These are phyloP conservation scores for Pseudomyrmex cubaensis DNA, from an alignment of 1,140 invertebrate genomes.

Conservation along the genomic window DNA sequence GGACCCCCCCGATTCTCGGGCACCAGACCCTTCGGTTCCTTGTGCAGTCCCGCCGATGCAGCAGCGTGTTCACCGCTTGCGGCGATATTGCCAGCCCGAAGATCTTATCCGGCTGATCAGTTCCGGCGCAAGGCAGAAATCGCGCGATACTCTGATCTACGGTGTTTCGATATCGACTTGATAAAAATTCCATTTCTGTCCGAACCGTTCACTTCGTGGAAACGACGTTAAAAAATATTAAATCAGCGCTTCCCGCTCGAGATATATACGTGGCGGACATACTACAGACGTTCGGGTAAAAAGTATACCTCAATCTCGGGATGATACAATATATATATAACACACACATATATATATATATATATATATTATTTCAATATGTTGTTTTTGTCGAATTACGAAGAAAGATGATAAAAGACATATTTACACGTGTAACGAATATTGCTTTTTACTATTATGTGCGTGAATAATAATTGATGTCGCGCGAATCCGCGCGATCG, in stretches of 20 bases:
- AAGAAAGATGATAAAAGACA: background rate
- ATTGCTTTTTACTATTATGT: no score
- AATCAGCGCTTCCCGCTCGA: background rate
- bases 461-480: background rate
- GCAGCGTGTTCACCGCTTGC: slow-evolving; percentile 36
- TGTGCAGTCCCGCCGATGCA: slow-evolving; percentile 38
- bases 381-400: background rate
- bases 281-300: background rate
- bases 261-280: slow-evolving; percentile 1
- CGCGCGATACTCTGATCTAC: slow-evolving; percentile 34
- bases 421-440: background rate
- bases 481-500: slow-evolving; percentile 5
- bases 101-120: slow-evolving; percentile 54
- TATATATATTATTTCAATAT: background rate
- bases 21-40: background rate
- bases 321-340: background rate
- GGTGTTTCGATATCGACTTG: slow-evolving; percentile 48
- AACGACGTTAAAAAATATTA: slow-evolving; percentile 51
- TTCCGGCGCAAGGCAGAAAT: slow-evolving; percentile 27
- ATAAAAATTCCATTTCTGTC: slow-evolving; percentile 59
- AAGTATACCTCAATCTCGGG: background rate
- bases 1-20: background rate
- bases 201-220: slow-evolving; percentile 34
- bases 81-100: slow-evolving; percentile 47
- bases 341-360: no score